Conservation (phyloP, 2,797 vertebrate species). For the Cyprinella venusta region DNA sequence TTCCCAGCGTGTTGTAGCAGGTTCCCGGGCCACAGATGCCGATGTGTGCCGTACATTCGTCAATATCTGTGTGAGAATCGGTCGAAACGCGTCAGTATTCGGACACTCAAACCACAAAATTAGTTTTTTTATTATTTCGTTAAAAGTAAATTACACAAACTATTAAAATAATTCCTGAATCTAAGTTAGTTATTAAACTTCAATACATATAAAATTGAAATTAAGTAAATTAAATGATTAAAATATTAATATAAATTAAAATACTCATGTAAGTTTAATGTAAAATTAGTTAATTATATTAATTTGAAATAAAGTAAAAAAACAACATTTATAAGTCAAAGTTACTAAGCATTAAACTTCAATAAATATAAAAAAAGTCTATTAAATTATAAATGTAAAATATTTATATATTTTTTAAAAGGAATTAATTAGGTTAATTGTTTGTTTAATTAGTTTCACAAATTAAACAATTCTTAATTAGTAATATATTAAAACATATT, state of each 20-base stretch:
- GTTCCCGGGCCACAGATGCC: conserved; percentile 92
- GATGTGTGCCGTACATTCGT: conserved; percentile 87
- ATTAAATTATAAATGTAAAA: background rate
- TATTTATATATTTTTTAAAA: too few relatives aligned
- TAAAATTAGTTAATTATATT: background rate
- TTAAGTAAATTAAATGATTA: background rate
- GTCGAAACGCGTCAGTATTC: background rate
- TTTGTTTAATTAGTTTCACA: too few relatives aligned
- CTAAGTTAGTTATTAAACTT: too few relatives aligned
- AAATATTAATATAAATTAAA: too few relatives aligned
- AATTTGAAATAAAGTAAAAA: too few relatives aligned
- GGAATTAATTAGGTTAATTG: too few relatives aligned
- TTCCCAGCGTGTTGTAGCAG: conserved; percentile 93
- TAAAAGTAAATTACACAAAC: background rate
- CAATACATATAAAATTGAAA: background rate
- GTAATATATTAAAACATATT: too few relatives aligned
- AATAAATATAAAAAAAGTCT: background rate
- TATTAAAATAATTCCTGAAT: background rate
- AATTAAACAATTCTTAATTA: too few relatives aligned
- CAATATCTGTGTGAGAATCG: conserved; percentile 81
- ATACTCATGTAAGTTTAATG: too few relatives aligned
- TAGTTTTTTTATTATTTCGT: background rate
- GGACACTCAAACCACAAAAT: too few relatives aligned
- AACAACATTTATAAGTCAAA: background rate
- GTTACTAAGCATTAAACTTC: background rate